These are phyloP conservation scores for Reticulitermes speratus DNA, from an alignment of 1,140 invertebrate species.

Conservation along the genomic window DNA sequence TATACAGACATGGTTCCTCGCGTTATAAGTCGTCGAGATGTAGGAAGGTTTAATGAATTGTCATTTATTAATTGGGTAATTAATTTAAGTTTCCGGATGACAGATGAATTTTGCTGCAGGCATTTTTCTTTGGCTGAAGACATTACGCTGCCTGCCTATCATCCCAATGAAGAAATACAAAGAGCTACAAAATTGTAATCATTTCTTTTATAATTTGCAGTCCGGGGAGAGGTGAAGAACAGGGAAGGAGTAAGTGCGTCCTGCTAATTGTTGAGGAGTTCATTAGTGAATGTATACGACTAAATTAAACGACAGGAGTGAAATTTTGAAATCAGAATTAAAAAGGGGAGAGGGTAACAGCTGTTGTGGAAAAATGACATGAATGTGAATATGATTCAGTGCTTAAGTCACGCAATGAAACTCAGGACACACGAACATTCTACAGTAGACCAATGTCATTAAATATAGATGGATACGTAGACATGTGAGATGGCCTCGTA, in stretches of 20 bases:
- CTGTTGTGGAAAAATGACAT: background rate
- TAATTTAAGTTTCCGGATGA: slow-evolving; percentile 28
- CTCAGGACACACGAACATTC: too few species aligned
- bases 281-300: slow-evolving; percentile 12
- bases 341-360: background rate
- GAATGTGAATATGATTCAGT: background rate
- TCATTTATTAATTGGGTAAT: slow-evolving; percentile 25
- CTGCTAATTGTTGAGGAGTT: slow-evolving; percentile 22
- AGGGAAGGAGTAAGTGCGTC: background rate
- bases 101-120: background rate
- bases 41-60: background rate
- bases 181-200: slow-evolving; percentile 15
- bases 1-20: background rate
- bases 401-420: too few species aligned
- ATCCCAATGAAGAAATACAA: slow-evolving; percentile 4
- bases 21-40: too few species aligned
- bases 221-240: background rate
- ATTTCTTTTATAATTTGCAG: slow-evolving; percentile 18
- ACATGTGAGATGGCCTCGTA: too few species aligned
- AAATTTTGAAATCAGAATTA: slow-evolving; percentile 4
- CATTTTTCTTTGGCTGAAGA: background rate
- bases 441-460: too few species aligned
- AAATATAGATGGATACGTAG: too few species aligned
- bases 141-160: background rate
- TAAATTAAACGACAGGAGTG: background rate